A percentile compares a stretch with the other conserved stretches of the same genome.
Conservation (phyloP, 2,797 vertebrate genomes). For the Podarcis siculus region DNA sequence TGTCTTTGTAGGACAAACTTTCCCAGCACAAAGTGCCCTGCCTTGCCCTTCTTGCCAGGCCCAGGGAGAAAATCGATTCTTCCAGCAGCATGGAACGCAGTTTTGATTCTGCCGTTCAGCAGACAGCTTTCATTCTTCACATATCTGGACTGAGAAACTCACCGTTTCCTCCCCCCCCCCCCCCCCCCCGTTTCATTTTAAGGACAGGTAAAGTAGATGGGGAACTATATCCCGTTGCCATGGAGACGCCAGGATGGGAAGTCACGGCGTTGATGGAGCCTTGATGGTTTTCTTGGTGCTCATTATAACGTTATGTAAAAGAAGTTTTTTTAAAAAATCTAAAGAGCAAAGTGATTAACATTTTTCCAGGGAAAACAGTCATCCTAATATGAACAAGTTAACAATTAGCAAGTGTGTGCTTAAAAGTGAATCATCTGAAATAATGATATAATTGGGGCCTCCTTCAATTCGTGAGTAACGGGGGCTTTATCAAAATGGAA, state of each 20-base stretch:
- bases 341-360: constrained; percentile 41
- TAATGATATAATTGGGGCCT: constrained; percentile 50
- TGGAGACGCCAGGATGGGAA: constrained; percentile 68
- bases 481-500: neutral
- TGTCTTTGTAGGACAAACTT: neutral
- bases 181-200: neutral
- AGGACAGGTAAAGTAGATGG: constrained; percentile 51
- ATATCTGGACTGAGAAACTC: constrained; percentile 54
- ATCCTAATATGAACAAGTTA: constrained; percentile 36
- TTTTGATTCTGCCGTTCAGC: neutral
- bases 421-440: constrained; percentile 46
- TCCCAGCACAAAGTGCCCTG: neutral
- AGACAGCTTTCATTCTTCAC: constrained; percentile 47
- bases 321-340: neutral
- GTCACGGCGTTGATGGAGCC: constrained; percentile 59
- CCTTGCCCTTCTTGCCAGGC: neutral
- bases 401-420: constrained; percentile 41
- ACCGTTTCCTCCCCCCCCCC: neutral
- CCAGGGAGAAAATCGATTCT: neutral
- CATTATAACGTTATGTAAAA: constrained; percentile 68
- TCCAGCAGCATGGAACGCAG: neutral
- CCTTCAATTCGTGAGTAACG: constrained; percentile 16
- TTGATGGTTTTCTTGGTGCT: constrained; percentile 73
- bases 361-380: constrained; percentile 46
- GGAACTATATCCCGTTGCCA: constrained; percentile 69